Evolutionary conservation across 1,140 invertebrate species (phyloP).

Genomic region (Cydia fagiglandana): DNA sequence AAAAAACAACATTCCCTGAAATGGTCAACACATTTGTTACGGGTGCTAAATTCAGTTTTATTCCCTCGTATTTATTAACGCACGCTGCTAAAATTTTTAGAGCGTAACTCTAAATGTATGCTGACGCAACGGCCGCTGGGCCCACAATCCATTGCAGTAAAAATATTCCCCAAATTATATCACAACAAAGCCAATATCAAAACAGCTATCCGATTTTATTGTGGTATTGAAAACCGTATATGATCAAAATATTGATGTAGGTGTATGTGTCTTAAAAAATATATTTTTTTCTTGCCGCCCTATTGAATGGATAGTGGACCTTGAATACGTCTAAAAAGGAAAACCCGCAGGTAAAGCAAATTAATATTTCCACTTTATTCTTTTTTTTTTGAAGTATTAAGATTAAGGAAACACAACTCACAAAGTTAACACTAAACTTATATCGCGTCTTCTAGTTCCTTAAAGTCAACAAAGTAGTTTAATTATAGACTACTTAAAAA

Average conservation of each 20-base stretch:
- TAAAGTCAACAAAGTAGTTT: no score
- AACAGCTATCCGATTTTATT: not conserved
- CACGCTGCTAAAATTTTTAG: constrained; percentile 4
- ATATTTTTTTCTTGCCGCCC: constrained; percentile 12
- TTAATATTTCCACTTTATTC: constrained; percentile 13
- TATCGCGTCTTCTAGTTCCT: not conserved
- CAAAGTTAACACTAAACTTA: not conserved
- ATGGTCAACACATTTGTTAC: constrained; percentile 28
- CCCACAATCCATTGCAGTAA: constrained; percentile 17
- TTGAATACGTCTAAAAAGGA: constrained; percentile 29
- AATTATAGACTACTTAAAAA: no score
- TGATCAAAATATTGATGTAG: not conserved
- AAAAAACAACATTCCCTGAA: constrained; percentile 1
- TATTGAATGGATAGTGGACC: constrained; percentile 24
- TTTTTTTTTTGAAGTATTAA: not conserved
- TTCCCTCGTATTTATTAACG: constrained; percentile 14
- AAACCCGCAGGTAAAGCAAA: constrained; percentile 27
- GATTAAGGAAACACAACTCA: constrained; percentile 4
- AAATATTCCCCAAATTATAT: not conserved
- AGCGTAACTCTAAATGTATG: constrained; percentile 7
- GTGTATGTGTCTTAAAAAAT: not conserved
- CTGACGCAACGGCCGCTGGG: not conserved
- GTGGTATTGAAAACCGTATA: not conserved
- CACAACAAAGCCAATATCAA: not conserved
- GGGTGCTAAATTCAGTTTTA: constrained; percentile 28